A percentile compares a stretch with the other conserved stretches of the same genome.
Evolutionary conservation across 2,797 vertebrate genomes (phyloP).

Genomic region (Glossophaga mutica): DNA sequence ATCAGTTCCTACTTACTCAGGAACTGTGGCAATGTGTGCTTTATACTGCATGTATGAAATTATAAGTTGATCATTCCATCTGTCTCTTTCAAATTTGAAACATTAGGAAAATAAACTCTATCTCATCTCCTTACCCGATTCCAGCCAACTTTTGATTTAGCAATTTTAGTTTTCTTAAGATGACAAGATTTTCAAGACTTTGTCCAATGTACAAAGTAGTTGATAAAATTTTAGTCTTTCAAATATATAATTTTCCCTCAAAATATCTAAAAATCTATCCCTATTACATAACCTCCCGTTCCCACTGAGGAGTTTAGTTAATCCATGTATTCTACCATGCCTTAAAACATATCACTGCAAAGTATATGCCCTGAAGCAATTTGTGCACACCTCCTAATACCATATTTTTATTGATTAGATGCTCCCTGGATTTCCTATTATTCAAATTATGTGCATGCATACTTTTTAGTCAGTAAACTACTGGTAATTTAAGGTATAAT

Average conservation of each 20-base stretch:
- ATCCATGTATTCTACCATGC: neutral
- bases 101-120: constrained; percentile 28
- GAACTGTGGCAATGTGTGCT: neutral
- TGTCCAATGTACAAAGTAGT: neutral
- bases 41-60: neutral
- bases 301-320: neutral
- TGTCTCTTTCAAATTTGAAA: constrained; percentile 26
- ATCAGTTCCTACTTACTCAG: neutral
- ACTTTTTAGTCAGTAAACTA: neutral
- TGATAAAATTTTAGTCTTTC: neutral
- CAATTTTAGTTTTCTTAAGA: neutral
- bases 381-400: neutral
- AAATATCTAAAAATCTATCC: neutral
- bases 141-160: neutral
- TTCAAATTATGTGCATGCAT: neutral
- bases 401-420: neutral
- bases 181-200: neutral
- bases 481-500: neutral
- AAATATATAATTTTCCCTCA: neutral
- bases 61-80: neutral
- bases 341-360: neutral
- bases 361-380: neutral
- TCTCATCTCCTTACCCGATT: neutral
- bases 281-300: neutral
- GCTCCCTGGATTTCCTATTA: neutral